Percentiles rank a stretch among this genome's conserved stretches.
phyloP scores from a whole-genome alignment of 2,888 invertebrate species.

The Metacarcinus magister region DNA sequence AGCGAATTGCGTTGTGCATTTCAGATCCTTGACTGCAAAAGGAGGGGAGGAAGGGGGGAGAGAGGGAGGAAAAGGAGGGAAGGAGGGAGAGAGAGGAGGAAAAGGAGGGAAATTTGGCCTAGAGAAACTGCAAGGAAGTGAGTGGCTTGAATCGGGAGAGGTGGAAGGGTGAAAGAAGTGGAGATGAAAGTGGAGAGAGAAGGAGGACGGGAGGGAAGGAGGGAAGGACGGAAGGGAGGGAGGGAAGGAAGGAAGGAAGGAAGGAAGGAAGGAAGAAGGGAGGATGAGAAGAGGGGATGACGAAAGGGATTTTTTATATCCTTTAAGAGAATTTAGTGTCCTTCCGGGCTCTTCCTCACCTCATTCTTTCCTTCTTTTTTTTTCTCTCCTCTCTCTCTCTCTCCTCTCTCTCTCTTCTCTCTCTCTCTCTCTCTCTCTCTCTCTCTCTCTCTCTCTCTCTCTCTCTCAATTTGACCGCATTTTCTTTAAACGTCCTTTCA shows the following conservation, averaged over 20 bases:
- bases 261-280: not conserved
- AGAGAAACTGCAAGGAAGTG: too few relatives aligned
- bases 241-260: not conserved
- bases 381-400: conserved; percentile 50
- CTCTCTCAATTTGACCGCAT: not conserved
- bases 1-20: not conserved
- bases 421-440: conserved; percentile 47
- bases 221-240: not conserved
- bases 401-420: not conserved
- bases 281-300: not conserved
- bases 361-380: not conserved
- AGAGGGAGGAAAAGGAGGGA: not conserved
- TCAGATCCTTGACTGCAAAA: not conserved
- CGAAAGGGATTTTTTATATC: not conserved
- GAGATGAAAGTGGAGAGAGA: not conserved
- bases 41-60: not conserved
- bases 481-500: not conserved
- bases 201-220: not conserved
- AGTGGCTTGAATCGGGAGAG: too few relatives aligned
- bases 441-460: not conserved
- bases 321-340: not conserved
- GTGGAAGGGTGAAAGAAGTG: not conserved
- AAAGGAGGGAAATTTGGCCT: too few relatives aligned
- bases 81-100: not conserved
- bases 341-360: not conserved